Base-by-base conservation (phyloP, 2,797 vertebrate species). In the Rhinophrynus dorsalis region DNA sequence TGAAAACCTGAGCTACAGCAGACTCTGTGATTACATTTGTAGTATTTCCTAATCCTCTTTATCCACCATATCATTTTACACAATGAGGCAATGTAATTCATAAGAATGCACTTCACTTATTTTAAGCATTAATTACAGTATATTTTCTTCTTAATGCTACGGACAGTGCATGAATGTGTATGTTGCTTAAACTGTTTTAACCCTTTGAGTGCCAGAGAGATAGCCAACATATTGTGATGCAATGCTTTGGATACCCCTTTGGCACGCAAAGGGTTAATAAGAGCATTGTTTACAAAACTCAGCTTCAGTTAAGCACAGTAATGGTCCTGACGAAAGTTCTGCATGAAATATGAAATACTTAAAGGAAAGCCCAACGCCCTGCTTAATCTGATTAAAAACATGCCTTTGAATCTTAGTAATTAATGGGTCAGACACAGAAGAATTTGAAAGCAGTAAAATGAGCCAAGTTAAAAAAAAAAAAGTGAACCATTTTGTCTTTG, bases 331-430 rank as follows among this genome's bases (percentile, higher is more conserved):
- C 42, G 35, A 24, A 66, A 45, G 51, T 23, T 55, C 9, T 56
- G 10, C 51, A 42, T 37, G 38, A 56, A 64, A 71, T 57, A 50
- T 57, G 23, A 8, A 70, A 60, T 55, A 55, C 26, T 38, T 12
- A 38, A 50, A 71, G 44, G 33, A 57, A 51, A 56, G 48, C 29
- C 48, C 59, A 62, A 48, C 50, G 21, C 51, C 59, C 68, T 71
- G 2, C 24, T 63, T 64, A 71, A 71, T 63, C 59, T 57, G 68
- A 71, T 71, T 55, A 71, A 71, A 64, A 64, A 56, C 68, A 71
- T 57, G 59, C 68, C 6, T 71, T 64, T 50, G 60, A 45, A 71
- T 64, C 24, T 32, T 50, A 71, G 60, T 71, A 64, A 71, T 56
- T 57, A 64, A 64, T 71, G 68, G 67, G 24, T 57, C 68, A 71